Conservation (phyloP, 1,140 invertebrate genomes). For the Bombus breviceps region DNA sequence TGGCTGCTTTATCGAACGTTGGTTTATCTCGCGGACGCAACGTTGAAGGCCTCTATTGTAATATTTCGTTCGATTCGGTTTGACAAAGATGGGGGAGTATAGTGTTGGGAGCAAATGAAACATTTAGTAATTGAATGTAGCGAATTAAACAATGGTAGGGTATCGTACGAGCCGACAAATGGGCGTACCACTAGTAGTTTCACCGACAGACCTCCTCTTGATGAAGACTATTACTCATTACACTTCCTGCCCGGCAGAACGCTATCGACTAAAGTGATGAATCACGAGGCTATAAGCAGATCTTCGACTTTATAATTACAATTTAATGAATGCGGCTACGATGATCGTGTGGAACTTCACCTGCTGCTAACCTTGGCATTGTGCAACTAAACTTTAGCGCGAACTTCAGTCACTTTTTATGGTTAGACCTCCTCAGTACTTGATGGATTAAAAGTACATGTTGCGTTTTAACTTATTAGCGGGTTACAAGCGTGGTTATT, state of each 20-base stretch:
- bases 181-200: slow-evolving; percentile 9
- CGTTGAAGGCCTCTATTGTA: slow-evolving; percentile 23
- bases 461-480: not conserved
- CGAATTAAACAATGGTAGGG: slow-evolving; percentile 36
- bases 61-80: not conserved
- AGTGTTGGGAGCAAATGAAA: not conserved
- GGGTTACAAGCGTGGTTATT: not conserved
- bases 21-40: slow-evolving; percentile 27
- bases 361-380: slow-evolving; percentile 45
- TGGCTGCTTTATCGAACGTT: not conserved
- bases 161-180: slow-evolving; percentile 20
- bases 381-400: not conserved
- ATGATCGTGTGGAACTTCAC: slow-evolving; percentile 28
- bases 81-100: no score
- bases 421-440: not conserved
- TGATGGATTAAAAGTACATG: not conserved
- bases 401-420: not conserved
- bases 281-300: slow-evolving; percentile 56
- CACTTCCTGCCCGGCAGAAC: slow-evolving; percentile 53
- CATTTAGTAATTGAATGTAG: slow-evolving; percentile 32
- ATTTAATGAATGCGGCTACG: slow-evolving; percentile 46
- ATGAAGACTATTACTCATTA: slow-evolving; percentile 56
- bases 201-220: slow-evolving; percentile 27
- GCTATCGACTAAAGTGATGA: slow-evolving; percentile 39
- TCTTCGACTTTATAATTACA: slow-evolving; percentile 54